Conservation (phyloP, 2,797 vertebrate species). For the Sorex maritimensis region DNA sequence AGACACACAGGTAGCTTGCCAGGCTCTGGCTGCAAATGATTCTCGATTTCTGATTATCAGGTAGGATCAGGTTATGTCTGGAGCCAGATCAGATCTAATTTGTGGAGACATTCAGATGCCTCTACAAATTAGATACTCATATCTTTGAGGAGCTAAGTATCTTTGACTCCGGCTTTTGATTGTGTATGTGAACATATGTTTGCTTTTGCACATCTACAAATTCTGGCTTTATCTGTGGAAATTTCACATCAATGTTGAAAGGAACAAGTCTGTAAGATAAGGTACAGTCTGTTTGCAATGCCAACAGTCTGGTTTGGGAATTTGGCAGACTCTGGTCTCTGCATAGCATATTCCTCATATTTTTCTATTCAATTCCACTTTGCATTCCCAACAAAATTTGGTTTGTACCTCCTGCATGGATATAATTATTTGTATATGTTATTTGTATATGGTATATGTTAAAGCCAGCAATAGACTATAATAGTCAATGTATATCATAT, state of each 20-base stretch:
- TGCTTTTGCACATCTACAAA: not conserved
- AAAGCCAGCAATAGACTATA: not conserved
- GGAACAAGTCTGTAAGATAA: not conserved
- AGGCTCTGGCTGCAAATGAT: too few species aligned
- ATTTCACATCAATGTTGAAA: not conserved
- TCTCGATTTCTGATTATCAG: not conserved
- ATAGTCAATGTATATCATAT: not conserved
- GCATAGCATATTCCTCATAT: too few species aligned
- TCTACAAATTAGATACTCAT: too few species aligned
- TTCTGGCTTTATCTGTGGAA: not conserved
- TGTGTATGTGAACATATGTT: not conserved
- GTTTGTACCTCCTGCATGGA: not conserved
- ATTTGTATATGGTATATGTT: not conserved
- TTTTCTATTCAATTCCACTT: not conserved
- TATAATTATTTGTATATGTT: constrained; percentile 36
- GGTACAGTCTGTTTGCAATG: not conserved
- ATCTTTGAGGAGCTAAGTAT: not conserved
- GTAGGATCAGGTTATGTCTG: not conserved
- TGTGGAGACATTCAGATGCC: not conserved
- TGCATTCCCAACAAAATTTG: not conserved
- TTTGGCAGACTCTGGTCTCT: not conserved
- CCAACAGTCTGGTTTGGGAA: not conserved
- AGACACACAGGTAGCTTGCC: too few species aligned
- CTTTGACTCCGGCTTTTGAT: not conserved
- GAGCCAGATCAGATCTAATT: not conserved